A percentile compares a stretch with the other conserved stretches of the same genome.
Conservation (phyloP, 2,888 invertebrate species). For the Microchrysa polita region DNA sequence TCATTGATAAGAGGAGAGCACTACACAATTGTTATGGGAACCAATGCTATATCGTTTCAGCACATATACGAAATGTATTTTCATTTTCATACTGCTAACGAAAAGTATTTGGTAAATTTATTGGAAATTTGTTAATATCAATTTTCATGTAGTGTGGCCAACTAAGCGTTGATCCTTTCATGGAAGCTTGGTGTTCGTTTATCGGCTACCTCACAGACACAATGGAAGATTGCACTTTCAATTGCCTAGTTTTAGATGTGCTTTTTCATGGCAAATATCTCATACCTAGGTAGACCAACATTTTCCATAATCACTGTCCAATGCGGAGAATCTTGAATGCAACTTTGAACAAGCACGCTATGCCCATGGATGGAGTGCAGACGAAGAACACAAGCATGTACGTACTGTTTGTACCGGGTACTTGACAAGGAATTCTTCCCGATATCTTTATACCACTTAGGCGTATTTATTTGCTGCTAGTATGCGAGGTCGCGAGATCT, state of each 20-base stretch:
- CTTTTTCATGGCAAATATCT: no score
- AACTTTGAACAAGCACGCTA: background rate
- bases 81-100: background rate
- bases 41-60: background rate
- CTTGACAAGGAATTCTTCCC: constrained; percentile 41
- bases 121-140: background rate
- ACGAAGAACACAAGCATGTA: background rate
- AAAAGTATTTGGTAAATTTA: background rate
- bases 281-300: no score
- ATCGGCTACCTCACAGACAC: no score
- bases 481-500: constrained; percentile 56
- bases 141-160: no score
- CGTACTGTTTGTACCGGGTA: background rate
- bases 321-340: background rate
- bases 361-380: background rate
- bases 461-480: constrained; percentile 65
- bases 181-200: no score
- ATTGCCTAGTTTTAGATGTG: no score
- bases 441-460: constrained; percentile 58
- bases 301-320: no score
- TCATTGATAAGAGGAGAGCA: background rate
- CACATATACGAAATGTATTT: background rate
- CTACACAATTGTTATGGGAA: constrained; percentile 22
- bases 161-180: no score
- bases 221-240: no score